Base-by-base conservation (phyloP, 1,140 invertebrate genomes). In the Drosophila santomea region DNA sequence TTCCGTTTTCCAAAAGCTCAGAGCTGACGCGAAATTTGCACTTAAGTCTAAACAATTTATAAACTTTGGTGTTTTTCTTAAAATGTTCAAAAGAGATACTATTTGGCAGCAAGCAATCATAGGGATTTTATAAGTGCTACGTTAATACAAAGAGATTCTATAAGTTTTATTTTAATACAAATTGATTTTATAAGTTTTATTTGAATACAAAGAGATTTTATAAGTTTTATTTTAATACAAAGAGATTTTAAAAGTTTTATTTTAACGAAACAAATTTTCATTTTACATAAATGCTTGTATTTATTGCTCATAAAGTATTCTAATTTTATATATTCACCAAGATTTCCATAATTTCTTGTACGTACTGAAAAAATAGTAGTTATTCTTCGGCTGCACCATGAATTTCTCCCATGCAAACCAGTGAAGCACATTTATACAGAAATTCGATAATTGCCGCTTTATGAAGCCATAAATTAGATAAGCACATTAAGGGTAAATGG, bases 381-480 rank as follows among this genome's bases (percentile, higher is more conserved):
- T 50, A 3, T 35, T 20, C 7, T 6, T 3, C 3, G 23, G 5
- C 32, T 35, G 6, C 47, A 28, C 1, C 52, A 32, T 35, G 44
- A 36, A 64, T 35, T 51, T 43, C 14, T n/a, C 3, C 17, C 25
- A 35, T 23, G 72, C 14, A 38, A n/a, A 14, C 25, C 39, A 43
- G 4, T 32, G 17, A 32, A 55, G 23, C 59, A 15, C 14, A 50
- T 50, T 48, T 36, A 12, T 15, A 43, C 20, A 36, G 15, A 71
- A 71, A 71, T 69, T 71, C 64, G 64, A 71, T 71, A 71, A 71
- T 62, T 63, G 69, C 57, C 60, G 71, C 45, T 66, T 74, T 75
- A 64, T 74, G 60, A 75, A 75, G 71, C 52, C 73, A 75, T 74
- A 74, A 75, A 74, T 75, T 74, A 75, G 71, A 75, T 58, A 61